Percentiles rank a stretch among this genome's conserved stretches.
These are phyloP conservation scores for Anguilla pacifica DNA, from an alignment of 2,797 vertebrate species.

Conservation along the genomic window DNA sequence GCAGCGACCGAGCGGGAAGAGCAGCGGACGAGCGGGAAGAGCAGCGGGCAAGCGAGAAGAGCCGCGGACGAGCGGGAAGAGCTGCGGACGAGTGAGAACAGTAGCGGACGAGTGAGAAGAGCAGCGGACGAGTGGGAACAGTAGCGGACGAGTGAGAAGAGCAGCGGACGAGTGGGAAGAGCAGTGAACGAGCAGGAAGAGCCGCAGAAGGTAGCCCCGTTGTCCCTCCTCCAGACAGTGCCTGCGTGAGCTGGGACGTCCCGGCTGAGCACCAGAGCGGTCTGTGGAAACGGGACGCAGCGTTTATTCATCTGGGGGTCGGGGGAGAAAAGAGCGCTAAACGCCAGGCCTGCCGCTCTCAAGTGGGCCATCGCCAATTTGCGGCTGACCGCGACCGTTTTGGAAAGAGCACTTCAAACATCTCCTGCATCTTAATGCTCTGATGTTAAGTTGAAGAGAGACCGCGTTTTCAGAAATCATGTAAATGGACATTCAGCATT, in stretches of 20 bases:
- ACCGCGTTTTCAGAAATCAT: too few species aligned
- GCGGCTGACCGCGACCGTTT: neutral
- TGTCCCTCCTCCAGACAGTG: neutral
- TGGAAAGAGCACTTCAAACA: neutral
- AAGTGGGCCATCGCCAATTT: neutral
- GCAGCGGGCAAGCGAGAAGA: too few species aligned
- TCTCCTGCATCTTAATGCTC: neutral
- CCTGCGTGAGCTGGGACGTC: neutral
- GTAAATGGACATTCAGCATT: neutral
- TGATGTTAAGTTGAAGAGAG: neutral
- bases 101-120: too few species aligned
- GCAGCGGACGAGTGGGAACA: too few species aligned
- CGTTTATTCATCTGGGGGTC: neutral
- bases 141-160: too few species aligned
- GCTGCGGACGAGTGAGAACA: too few species aligned
- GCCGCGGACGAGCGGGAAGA: too few species aligned
- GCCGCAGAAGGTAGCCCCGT: neutral
- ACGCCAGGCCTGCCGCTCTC: neutral
- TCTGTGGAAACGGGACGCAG: neutral
- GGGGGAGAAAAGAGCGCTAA: neutral
- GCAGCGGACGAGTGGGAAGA: too few species aligned
- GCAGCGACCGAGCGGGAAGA: too few species aligned
- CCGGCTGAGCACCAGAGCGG: neutral
- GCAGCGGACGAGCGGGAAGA: too few species aligned
- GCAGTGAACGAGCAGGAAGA: too few species aligned